Evolutionary conservation across 2,113 vertebrate species (phyloP).

Genomic region (Mohoua ochrocephala): DNA sequence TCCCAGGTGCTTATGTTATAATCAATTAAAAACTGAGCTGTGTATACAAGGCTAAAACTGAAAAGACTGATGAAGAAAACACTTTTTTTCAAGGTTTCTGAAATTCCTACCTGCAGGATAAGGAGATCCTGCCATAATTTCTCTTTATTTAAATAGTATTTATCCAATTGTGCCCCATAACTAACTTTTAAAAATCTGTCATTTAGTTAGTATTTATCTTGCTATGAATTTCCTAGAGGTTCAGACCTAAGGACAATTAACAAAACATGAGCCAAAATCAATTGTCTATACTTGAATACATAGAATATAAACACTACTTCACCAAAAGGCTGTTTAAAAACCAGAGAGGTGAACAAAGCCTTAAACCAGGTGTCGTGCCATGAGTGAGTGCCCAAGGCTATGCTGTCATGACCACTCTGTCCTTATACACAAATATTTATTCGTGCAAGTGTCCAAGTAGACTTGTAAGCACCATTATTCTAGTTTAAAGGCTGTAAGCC

Average conservation of each 20-base stretch:
- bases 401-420: not conserved
- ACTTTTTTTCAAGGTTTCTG: not conserved
- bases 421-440: accelerated
- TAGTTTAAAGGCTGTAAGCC: not conserved
- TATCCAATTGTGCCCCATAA: not conserved
- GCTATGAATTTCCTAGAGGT: not conserved
- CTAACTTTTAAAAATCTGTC: not conserved
- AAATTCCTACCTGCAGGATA: not conserved
- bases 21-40: not conserved
- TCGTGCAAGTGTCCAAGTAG: not conserved
- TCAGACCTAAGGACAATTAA: not conserved
- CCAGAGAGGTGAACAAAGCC: not conserved
- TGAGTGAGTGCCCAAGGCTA: not conserved
- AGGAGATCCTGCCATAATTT: not conserved
- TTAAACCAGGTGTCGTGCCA: not conserved
- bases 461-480: accelerated
- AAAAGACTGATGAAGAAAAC: not conserved
- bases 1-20: not conserved
- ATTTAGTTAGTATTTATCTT: not conserved
- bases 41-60: not conserved
- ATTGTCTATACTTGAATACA: not conserved
- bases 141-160: not conserved
- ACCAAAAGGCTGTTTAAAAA: not conserved
- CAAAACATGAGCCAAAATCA: not conserved
- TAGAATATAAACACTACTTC: not conserved